Percentiles rank a stretch among this genome's conserved stretches.
These are phyloP conservation scores for Python bivittatus DNA, from an alignment of 2,113 vertebrate species.

Conservation along the genomic window DNA sequence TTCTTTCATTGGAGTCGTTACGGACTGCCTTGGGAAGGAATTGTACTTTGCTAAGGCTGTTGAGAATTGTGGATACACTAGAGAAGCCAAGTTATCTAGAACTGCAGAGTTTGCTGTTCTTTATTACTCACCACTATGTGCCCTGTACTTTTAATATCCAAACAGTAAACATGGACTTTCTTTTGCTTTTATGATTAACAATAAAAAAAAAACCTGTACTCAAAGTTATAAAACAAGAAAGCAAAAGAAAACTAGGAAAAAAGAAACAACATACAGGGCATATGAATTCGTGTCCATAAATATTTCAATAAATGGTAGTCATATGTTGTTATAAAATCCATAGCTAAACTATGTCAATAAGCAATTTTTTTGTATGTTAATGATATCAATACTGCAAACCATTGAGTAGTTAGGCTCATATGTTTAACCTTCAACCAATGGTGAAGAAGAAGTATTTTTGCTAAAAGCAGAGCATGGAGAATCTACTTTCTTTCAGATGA, in stretches of 20 bases:
- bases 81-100: neutral
- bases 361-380: neutral
- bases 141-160: neutral
- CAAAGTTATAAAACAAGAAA: neutral
- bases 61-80: no score
- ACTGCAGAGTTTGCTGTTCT: neutral
- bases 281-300: neutral
- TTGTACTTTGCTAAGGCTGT: neutral
- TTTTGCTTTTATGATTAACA: neutral
- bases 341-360: neutral
- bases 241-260: neutral
- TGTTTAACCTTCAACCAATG: neutral
- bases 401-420: neutral
- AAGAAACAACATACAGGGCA: neutral
- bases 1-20: neutral
- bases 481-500: neutral
- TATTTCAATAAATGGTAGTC: neutral
- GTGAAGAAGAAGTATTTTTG: neutral
- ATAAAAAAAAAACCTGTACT: neutral
- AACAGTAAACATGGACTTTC: neutral
- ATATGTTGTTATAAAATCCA: neutral
- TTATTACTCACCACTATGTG: neutral
- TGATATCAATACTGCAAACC: neutral
- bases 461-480: neutral
- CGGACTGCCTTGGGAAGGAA: neutral